Evolutionary conservation across 2,113 vertebrate genomes (phyloP).

Genomic region (Trochalopteron elliotii): DNA sequence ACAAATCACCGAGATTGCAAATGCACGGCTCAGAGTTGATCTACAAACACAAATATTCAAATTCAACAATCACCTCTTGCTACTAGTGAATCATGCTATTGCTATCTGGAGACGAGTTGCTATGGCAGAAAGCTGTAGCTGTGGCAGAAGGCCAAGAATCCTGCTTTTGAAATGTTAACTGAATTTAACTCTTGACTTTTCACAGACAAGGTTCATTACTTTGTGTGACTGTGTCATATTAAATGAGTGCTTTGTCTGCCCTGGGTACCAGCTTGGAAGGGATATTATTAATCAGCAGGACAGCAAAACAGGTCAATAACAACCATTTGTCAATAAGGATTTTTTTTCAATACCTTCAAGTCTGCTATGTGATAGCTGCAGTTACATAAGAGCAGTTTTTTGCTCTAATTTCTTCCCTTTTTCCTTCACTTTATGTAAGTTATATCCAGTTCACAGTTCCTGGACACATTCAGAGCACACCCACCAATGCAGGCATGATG

Average conservation of each 20-base stretch:
- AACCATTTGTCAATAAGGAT: not conserved
- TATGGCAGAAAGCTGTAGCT: conserved; percentile 14
- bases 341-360: not conserved
- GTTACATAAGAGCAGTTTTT: rapidly evolving
- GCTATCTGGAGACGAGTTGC: conserved; percentile 44
- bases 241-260: conserved; percentile 1
- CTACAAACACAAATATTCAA: conserved; percentile 32
- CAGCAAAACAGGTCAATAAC: not conserved
- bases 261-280: not conserved
- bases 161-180: conserved; percentile 18
- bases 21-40: not conserved
- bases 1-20: not conserved
- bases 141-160: conserved; percentile 40
- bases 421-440: not conserved
- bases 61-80: not conserved
- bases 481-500: not conserved
- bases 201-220: conserved; percentile 23
- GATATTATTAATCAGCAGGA: not conserved
- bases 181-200: conserved; percentile 53
- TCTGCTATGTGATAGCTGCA: not conserved
- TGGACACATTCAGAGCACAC: not conserved
- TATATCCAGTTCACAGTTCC: not conserved
- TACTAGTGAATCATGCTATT: not conserved
- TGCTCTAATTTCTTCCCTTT: not conserved
- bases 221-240: not conserved